Percentiles rank a stretch among this genome's conserved stretches.
Conservation (phyloP, 2,113 vertebrate genomes). For the Pseudois nayaur region DNA sequence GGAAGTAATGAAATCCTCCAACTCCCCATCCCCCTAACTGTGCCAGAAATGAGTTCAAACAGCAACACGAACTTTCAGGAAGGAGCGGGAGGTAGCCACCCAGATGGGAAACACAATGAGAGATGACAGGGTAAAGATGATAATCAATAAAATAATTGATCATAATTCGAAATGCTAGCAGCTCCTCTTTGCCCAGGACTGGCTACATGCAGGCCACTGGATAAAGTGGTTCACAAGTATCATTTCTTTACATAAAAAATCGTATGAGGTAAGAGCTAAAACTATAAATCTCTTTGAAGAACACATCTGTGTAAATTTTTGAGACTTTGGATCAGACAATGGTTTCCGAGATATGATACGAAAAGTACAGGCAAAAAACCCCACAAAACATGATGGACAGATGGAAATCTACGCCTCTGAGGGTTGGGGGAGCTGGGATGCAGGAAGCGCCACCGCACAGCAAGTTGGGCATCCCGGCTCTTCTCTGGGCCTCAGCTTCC, state of each 20-base stretch:
- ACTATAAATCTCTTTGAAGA: neutral
- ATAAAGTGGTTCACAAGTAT: neutral
- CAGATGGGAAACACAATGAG: neutral
- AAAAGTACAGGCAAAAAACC: neutral
- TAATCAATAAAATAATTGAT: neutral
- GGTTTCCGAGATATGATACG: neutral
- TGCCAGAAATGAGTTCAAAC: neutral
- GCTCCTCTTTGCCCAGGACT: neutral
- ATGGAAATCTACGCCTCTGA: neutral
- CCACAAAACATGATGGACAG: neutral
- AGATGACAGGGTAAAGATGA: neutral
- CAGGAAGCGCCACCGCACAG: no score
- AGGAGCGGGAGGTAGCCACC: neutral
- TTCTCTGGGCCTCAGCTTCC: neutral
- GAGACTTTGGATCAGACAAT: neutral
- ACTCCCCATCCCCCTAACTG: neutral
- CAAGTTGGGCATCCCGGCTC: neutral
- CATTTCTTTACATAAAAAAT: neutral
- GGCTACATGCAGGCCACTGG: neutral
- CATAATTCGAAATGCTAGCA: neutral
- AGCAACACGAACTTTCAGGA: neutral
- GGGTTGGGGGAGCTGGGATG: neutral
- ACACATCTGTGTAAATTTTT: neutral
- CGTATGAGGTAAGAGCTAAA: neutral
- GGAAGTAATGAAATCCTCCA: neutral